Percentiles rank a stretch among this genome's conserved stretches.
Conservation (phyloP, 2,113 vertebrate genomes). For the Hippopotamus amphibius region DNA sequence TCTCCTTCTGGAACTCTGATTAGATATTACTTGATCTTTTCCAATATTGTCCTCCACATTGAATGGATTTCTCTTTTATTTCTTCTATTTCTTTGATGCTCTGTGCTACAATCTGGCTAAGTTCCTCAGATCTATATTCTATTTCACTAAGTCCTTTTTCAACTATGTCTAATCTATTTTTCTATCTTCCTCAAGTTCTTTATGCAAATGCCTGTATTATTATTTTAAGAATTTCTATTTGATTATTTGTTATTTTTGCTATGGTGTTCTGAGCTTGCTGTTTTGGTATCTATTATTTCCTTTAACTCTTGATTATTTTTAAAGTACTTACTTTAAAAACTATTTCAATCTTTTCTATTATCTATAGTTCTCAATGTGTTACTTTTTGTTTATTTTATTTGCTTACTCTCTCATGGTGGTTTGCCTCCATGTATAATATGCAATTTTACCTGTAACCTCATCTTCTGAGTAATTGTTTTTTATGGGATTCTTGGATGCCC, state of each 20-base stretch:
- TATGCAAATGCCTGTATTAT: neutral
- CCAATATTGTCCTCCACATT: neutral
- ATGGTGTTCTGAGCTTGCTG: neutral
- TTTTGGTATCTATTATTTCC: neutral
- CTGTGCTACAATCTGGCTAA: neutral
- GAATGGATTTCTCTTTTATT: neutral
- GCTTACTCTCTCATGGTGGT: neutral
- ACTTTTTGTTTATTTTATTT: neutral
- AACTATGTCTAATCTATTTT: neutral
- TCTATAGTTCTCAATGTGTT: neutral
- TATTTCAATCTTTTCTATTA: neutral
- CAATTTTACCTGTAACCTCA: neutral
- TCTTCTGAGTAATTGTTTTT: neutral
- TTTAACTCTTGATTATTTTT: neutral
- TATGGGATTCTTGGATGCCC: neutral
- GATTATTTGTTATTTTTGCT: neutral
- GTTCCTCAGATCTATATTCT: neutral
- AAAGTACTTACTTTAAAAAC: neutral
- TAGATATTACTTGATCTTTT: neutral
- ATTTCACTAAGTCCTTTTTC: neutral
- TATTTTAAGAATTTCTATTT: slow-evolving; percentile 14
- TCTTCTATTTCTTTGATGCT: neutral
- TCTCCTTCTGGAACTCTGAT: neutral
- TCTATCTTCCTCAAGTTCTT: neutral
- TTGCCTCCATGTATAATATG: neutral